These are phyloP conservation scores for Nephrotoma appendiculata DNA, from an alignment of 2,888 invertebrate species.

Conservation along the genomic window DNA sequence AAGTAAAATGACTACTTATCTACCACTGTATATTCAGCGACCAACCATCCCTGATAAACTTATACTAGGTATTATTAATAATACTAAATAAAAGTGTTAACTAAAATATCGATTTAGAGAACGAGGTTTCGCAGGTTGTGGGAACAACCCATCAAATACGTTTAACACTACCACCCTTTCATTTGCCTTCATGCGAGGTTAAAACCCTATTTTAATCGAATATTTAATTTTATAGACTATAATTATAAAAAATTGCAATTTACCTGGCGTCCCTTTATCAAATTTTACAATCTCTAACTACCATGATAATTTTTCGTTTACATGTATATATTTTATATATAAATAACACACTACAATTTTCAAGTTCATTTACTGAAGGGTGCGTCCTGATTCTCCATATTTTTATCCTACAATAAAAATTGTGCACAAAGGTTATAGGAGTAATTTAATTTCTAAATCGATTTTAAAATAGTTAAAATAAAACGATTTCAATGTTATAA, in stretches of 20 bases:
- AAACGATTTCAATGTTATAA: neutral
- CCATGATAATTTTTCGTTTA: neutral
- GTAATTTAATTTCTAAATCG: neutral
- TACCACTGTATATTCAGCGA: too few species aligned
- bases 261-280: neutral
- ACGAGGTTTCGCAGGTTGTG: too few species aligned
- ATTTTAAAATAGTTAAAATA: neutral
- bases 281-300: neutral
- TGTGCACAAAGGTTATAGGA: neutral
- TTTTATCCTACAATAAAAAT: neutral
- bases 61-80: too few species aligned
- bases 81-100: too few species aligned
- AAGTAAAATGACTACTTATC: too few species aligned
- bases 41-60: too few species aligned
- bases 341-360: neutral
- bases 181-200: neutral
- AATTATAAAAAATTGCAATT: neutral
- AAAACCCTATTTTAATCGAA: neutral
- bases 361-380: neutral
- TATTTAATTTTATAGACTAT: neutral
- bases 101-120: too few species aligned
- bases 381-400: neutral
- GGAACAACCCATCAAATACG: neutral
- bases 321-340: neutral
- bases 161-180: neutral